A percentile compares a stretch with the other conserved stretches of the same genome.
Conservation (phyloP, 2,113 vertebrate species). For the Odobenus rosmarus region DNA sequence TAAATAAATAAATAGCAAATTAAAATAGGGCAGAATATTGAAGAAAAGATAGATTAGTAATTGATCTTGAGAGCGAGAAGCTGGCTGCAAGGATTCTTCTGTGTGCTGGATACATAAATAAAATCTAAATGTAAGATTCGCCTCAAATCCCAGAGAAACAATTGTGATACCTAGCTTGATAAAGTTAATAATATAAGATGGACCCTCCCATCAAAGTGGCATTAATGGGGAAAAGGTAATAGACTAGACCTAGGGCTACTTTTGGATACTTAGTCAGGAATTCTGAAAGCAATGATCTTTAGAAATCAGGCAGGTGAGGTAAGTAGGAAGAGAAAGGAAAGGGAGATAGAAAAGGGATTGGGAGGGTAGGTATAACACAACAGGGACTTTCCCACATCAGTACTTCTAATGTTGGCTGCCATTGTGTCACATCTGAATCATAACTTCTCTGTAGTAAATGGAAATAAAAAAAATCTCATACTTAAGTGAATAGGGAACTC, state of each 20-base stretch:
- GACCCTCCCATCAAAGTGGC: neutral
- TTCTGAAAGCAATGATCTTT: neutral
- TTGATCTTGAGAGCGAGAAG: neutral
- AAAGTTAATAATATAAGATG: neutral
- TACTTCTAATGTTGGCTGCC: neutral
- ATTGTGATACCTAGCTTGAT: neutral
- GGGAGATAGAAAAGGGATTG: neutral
- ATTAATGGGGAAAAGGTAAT: neutral
- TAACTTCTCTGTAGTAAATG: neutral
- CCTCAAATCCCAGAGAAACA: neutral
- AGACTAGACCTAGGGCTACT: neutral
- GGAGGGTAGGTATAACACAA: accelerated
- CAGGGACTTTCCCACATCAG: neutral
- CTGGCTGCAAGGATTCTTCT: neutral
- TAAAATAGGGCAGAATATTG: neutral
- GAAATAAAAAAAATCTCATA: neutral
- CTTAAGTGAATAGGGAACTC: neutral
- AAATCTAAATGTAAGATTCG: neutral
- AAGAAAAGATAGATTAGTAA: neutral
- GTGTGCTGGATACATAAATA: neutral
- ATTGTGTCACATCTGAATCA: neutral
- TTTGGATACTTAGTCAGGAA: neutral
- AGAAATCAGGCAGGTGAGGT: neutral
- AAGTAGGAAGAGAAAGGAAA: neutral
- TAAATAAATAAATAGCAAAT: neutral